Base-by-base conservation (phyloP, 2,888 invertebrate species). In the Synanthedon tipuliformis region DNA sequence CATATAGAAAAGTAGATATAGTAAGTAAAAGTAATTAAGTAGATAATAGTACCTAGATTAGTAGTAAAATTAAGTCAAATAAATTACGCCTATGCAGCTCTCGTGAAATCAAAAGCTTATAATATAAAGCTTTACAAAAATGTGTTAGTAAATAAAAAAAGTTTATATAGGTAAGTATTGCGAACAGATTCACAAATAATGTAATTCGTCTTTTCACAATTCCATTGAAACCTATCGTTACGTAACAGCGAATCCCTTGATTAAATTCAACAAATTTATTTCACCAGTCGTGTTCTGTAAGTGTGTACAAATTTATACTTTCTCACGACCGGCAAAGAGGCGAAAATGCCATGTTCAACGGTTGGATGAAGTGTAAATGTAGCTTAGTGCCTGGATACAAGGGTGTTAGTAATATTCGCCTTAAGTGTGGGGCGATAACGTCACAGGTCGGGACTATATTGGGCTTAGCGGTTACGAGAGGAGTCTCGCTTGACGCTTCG, bases 401-500 rank as follows among this genome's bases (percentile, higher is more conserved):
- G 66, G 66, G 62, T 66, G 61, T 49, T 40, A 45, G 45, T n/a
- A 45, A 45, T 34, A 15, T 15, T 45, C 45, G 45, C 68, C 71
- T 69, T 68, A 65, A 69, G 64, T 66, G 64, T 63, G 68, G 65
- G 58, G 64, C 62, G 84, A 85, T 85, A 83, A 82, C 76, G 82
- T 80, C 80, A 83, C 84, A 84, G 83, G 76, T 76, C 64, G 69
- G 60, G 57, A 82, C 45, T 45, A 13, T n/a, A 15, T 45, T 45
- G 45, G 58, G 83, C 81, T 81, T 82, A 83, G 84, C 78, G 82
- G 81, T 78, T 77, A 78, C 75, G 69, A 76, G 73, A 27, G 54
- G 52, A 63, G 68, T 80, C 73, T 73, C 81, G 82, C 81, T 84
- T 81, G 82, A 81, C 80, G 83, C 78, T 79, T 62, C 72, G 81